These are phyloP conservation scores for Urosaurus nigricauda DNA, from an alignment of 2,797 vertebrate species.

Conservation along the genomic window DNA sequence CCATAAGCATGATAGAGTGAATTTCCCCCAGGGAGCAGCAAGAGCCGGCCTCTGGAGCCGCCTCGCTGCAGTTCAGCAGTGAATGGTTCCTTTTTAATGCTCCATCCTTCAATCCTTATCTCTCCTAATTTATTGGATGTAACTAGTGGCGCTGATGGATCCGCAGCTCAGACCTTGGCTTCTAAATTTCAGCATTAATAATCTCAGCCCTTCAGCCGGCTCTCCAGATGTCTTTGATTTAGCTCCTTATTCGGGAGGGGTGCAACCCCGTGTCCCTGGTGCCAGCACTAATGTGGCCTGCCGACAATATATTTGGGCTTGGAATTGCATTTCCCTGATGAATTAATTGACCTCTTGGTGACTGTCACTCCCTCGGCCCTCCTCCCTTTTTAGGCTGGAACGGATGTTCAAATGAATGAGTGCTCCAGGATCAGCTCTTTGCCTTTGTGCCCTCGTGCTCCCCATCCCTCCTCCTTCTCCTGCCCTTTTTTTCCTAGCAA, in stretches of 20 bases:
- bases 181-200: conserved; percentile 89
- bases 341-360: conserved; percentile 74
- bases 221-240: conserved; percentile 84
- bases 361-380: conserved; percentile 67
- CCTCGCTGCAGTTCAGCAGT: conserved; percentile 68
- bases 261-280: conserved; percentile 73
- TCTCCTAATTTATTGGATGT: conserved; percentile 85
- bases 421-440: conserved; percentile 10
- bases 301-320: conserved; percentile 78
- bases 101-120: conserved; percentile 86
- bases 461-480: not conserved
- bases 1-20: conserved; percentile 47
- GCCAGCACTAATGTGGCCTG: conserved; percentile 75
- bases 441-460: not conserved
- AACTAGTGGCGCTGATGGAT: conserved; percentile 82
- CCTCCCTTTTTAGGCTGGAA: conserved; percentile 44
- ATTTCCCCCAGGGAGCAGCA: not conserved
- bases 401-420: conserved; percentile 37
- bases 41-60: conserved; percentile 46
- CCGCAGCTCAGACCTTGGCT: conserved; percentile 87
- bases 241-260: conserved; percentile 75
- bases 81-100: conserved; percentile 82
- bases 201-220: conserved; percentile 77
- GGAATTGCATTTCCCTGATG: conserved; percentile 75
- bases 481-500: not conserved